phyloP scores from a whole-genome alignment of 2,113 vertebrate species.

The Setophaga coronata region DNA sequence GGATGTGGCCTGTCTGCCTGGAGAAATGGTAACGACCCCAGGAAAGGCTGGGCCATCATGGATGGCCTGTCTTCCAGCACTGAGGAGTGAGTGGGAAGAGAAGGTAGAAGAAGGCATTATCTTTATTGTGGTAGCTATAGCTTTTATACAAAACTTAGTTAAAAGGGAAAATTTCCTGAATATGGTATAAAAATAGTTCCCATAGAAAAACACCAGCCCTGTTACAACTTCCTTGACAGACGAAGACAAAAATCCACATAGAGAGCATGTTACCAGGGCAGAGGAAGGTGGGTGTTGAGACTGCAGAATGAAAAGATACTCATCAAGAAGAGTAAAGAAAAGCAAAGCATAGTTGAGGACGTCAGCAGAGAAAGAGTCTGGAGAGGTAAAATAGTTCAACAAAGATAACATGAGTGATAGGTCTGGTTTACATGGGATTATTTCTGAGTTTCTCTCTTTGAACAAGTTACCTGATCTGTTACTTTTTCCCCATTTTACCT shows the following conservation, averaged over 20 bases:
- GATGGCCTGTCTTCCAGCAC: not conserved
- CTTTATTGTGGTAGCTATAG: not conserved
- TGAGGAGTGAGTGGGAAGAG: not conserved
- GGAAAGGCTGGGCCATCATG: not conserved
- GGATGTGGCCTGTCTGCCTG: not conserved
- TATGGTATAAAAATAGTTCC: not conserved
- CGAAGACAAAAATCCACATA: not conserved
- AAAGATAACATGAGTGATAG: not conserved
- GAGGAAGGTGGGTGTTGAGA: not conserved
- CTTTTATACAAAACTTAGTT: not conserved
- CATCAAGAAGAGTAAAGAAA: not conserved
- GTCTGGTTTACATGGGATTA: not conserved
- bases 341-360: not conserved
- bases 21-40: not conserved
- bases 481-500: not conserved
- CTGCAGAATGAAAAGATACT: not conserved
- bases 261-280: not conserved
- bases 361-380: fast-evolving
- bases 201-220: not conserved
- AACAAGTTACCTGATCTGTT: not conserved
- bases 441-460: not conserved
- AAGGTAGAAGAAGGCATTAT: not conserved
- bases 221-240: not conserved
- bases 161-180: not conserved
- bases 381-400: not conserved